Evolutionary conservation across 2,888 invertebrate genomes (phyloP).

Genomic region (Eurois occulta): DNA sequence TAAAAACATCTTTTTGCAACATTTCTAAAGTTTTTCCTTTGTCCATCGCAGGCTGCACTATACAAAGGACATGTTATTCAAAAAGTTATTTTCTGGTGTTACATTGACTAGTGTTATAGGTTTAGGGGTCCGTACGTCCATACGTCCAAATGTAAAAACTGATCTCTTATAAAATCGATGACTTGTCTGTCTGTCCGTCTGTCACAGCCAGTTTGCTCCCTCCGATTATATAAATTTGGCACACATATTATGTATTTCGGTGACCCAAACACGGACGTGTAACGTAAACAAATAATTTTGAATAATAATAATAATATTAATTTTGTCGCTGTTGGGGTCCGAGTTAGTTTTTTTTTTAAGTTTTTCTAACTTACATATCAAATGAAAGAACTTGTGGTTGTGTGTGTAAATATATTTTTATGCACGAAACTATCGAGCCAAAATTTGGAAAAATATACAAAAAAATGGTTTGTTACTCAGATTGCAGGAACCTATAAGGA

Average conservation of each 20-base stretch:
- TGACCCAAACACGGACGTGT: not conserved
- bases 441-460: too few species aligned
- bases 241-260: not conserved
- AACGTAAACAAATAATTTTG: not conserved
- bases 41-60: slow-evolving; percentile 30
- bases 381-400: too few species aligned
- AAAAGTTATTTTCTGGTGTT: slow-evolving; percentile 9
- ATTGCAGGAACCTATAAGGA: too few species aligned
- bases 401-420: too few species aligned
- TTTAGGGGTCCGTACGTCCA: not conserved
- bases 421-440: too few species aligned
- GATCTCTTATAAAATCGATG: not conserved
- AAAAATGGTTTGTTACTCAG: too few species aligned
- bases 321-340: not conserved
- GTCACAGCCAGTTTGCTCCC: not conserved
- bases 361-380: too few species aligned
- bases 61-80: slow-evolving; percentile 22
- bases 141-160: not conserved
- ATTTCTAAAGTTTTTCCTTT: slow-evolving; percentile 53
- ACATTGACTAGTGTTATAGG: not conserved
- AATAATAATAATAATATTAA: too few species aligned
- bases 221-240: not conserved
- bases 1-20: slow-evolving; percentile 53
- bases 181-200: not conserved
- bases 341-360: not conserved